Conservation (phyloP, 2,888 invertebrate species). For the Gerris lacustris region DNA sequence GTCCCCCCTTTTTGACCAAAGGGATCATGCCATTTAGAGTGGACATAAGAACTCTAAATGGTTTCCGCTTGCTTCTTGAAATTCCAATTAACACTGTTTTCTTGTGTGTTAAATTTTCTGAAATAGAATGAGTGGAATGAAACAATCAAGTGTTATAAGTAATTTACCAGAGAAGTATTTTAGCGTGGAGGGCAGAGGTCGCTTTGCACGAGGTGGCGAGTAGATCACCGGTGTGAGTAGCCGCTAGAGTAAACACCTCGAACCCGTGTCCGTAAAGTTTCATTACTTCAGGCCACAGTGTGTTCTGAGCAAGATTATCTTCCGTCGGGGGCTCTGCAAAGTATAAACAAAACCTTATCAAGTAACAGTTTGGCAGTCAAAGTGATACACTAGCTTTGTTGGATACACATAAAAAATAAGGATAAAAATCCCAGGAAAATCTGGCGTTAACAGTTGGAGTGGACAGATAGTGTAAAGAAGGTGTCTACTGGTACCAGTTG, state of each 20-base stretch:
- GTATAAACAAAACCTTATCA: conserved; percentile 4
- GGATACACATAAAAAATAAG: conserved; percentile 7
- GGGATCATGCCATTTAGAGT: too few relatives aligned
- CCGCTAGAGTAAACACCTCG: conserved; percentile 74
- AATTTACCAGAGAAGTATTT: conserved; percentile 72
- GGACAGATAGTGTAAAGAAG: too few relatives aligned
- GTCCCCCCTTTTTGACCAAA: too few relatives aligned
- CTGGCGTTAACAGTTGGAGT: too few relatives aligned
- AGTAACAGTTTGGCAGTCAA: not conserved
- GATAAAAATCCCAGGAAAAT: not conserved
- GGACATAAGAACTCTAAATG: too few relatives aligned
- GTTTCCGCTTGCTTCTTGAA: too few relatives aligned
- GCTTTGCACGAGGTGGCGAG: conserved; percentile 83
- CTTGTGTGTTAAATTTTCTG: not conserved
- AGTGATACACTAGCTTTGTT: conserved; percentile 7
- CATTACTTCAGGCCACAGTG: conserved; percentile 90
- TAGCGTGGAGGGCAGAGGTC: conserved; percentile 64
- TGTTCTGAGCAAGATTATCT: conserved; percentile 81
- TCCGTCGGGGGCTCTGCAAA: conserved; percentile 73
- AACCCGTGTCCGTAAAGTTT: conserved; percentile 96
- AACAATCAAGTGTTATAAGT: not conserved
- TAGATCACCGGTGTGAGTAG: conserved; percentile 54
- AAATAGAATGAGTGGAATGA: conserved; percentile 17
- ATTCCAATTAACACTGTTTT: too few relatives aligned
- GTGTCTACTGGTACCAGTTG: too few relatives aligned